Percentiles rank a stretch among this genome's conserved stretches.
These are phyloP conservation scores for Artemia sinica DNA, from an alignment of 2,888 invertebrate genomes.

Conservation along the genomic window DNA sequence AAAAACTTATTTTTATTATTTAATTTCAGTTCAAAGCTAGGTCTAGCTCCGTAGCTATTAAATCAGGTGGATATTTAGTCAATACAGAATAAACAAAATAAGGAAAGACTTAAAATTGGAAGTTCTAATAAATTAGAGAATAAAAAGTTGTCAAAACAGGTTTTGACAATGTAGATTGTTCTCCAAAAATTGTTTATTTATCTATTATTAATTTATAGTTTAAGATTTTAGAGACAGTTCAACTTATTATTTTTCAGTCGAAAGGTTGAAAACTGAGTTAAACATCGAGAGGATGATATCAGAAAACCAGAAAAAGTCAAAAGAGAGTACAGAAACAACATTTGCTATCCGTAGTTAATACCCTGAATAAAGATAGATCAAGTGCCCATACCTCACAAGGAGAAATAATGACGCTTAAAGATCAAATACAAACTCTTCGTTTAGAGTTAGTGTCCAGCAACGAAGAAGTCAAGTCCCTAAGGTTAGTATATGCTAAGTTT, in stretches of 20 bases:
- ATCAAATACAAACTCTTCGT: neutral
- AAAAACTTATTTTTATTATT: too few species aligned
- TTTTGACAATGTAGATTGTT: too few species aligned
- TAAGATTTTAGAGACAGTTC: too few species aligned
- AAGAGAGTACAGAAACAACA: neutral
- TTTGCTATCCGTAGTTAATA: neutral
- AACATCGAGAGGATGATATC: neutral
- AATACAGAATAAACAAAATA: too few species aligned
- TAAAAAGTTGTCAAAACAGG: too few species aligned
- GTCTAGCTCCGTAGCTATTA: too few species aligned
- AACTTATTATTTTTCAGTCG: neutral
- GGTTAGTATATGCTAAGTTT: neutral
- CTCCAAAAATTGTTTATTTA: too few species aligned
- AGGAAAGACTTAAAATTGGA: too few species aligned
- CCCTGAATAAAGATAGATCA: neutral
- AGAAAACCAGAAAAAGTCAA: constrained; percentile 11
- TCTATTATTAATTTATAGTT: too few species aligned
- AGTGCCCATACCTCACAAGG: neutral
- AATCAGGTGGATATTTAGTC: too few species aligned
- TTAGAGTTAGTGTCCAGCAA: constrained; percentile 1
- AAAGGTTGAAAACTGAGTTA: neutral
- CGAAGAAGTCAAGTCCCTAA: constrained; percentile 1
- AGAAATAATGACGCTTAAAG: neutral
- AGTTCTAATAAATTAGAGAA: too few species aligned
- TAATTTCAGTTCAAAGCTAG: too few species aligned